Percentiles rank a stretch among this genome's conserved stretches.
Evolutionary conservation across 1,140 invertebrate genomes (phyloP).

Genomic region (Phthorimaea operculella): DNA sequence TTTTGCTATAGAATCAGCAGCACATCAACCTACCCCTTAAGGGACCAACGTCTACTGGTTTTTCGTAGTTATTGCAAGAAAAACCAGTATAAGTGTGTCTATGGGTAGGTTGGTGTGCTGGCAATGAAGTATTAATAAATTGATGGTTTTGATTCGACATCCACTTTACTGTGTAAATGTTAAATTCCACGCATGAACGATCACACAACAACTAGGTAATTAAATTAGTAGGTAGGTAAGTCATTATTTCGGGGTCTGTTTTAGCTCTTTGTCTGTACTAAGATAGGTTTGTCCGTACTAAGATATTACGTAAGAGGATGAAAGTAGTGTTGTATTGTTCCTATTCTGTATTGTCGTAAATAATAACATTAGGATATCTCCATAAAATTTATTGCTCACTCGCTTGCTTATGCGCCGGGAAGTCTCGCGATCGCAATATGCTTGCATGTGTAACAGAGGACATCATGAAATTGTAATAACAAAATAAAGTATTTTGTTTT

Average conservation of each 20-base stretch:
- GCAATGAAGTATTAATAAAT: background rate
- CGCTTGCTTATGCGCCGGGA: background rate
- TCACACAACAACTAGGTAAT: conserved; percentile 13
- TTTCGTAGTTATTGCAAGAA: conserved; percentile 13
- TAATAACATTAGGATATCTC: background rate
- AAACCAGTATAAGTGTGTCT: too few species aligned
- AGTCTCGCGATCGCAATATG: too few species aligned
- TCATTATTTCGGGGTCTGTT: too few species aligned
- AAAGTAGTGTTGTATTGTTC: background rate
- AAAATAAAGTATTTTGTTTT: too few species aligned
- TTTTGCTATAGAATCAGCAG: too few species aligned
- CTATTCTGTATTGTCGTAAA: background rate
- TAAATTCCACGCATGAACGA: conserved; percentile 33
- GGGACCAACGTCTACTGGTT: background rate
- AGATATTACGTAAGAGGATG: background rate
- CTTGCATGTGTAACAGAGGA: too few species aligned
- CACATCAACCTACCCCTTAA: conserved; percentile 18
- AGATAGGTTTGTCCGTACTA: too few species aligned
- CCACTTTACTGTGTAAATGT: conserved; percentile 45
- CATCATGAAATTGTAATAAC: too few species aligned
- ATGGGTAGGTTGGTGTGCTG: too few species aligned
- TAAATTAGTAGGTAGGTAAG: too few species aligned
- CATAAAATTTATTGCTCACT: background rate
- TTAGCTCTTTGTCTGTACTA: too few species aligned
- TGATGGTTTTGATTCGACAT: conserved; percentile 38